phyloP scores from a whole-genome alignment of 2,888 invertebrate genomes.

The Acholoe squamosa region DNA sequence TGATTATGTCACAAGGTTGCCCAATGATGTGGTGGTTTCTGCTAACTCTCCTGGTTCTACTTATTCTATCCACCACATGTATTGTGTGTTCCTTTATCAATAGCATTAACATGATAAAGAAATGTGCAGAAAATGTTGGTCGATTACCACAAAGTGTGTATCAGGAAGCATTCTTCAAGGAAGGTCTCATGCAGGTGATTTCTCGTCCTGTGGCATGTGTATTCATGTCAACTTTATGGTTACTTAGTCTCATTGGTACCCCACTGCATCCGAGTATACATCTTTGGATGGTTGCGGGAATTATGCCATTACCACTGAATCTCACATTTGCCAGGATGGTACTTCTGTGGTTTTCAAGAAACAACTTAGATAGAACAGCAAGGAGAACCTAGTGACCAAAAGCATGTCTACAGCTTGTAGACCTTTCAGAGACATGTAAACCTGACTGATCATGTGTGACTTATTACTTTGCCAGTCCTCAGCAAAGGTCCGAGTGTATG shows the following conservation, averaged over 20 bases:
- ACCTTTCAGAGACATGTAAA: too few species aligned
- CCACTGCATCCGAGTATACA: neutral
- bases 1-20: neutral
- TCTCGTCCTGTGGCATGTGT: neutral
- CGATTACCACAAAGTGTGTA: neutral
- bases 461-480: too few species aligned
- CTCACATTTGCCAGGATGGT: neutral
- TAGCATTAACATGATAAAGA: neutral
- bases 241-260: neutral
- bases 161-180: too few species aligned
- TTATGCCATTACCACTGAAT: neutral
- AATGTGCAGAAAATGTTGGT: neutral
- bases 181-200: neutral
- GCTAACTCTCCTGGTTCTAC: neutral
- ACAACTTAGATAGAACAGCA: too few species aligned
- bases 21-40: neutral
- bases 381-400: too few species aligned
- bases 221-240: neutral
- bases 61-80: neutral
- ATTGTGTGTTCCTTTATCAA: neutral
- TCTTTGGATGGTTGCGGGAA: neutral
- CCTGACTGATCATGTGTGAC: too few species aligned
- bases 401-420: too few species aligned
- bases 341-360: too few species aligned
- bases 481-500: too few species aligned